Base-by-base conservation (phyloP, 2,888 invertebrate genomes). In the Pyralis farinalis region DNA sequence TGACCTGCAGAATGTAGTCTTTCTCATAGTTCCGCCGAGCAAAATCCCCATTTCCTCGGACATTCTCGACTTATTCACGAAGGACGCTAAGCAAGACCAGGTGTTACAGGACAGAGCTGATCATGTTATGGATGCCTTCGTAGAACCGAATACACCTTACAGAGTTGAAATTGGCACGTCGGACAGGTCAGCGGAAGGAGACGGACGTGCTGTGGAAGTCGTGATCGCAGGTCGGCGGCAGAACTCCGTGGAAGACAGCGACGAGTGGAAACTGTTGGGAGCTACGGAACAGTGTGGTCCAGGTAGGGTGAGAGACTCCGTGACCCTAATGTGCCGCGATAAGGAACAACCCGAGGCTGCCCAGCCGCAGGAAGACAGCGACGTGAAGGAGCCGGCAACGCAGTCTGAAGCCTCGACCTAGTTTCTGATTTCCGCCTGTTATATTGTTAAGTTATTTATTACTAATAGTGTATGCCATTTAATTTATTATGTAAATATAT, bases 241-340 rank as follows among this genome's bases (percentile, higher is more conserved):
- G 12, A 74, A 75, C 12, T 47, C 61, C 10, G 82, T 56, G 11
- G 58, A 63, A 48, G 48, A 47, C 1, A 51, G 48, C 12, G 80
- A 86, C 10, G 85, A 91, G 49, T 75, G 89, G 61, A 91, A 90
- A 58, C 80, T 94, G 32, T 58, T 94, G 11, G 94, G 94, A 0
- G 93, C 92, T 11, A 88, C 90, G 37, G 94, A 94, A 62, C 93
- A 94, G 63, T 95, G 95, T 69, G 94, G 94, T 10, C 95, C 94
- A 0, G 94, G 92, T 34, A 87, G 92, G 56, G 89, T 87, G 53
- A 90, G 95, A 22, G 93, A 95, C 65, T 88, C 91, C n/a, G 89
- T 90, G 43, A 94, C 94, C 6, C 88, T 94, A 31, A 93, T 92
- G 61, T 87, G 86, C 51, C 70, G 77, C 11, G 56, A 10, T 53